Evolutionary conservation across 2,888 invertebrate species (phyloP).

Genomic region (Toxonevra muliebris): DNA sequence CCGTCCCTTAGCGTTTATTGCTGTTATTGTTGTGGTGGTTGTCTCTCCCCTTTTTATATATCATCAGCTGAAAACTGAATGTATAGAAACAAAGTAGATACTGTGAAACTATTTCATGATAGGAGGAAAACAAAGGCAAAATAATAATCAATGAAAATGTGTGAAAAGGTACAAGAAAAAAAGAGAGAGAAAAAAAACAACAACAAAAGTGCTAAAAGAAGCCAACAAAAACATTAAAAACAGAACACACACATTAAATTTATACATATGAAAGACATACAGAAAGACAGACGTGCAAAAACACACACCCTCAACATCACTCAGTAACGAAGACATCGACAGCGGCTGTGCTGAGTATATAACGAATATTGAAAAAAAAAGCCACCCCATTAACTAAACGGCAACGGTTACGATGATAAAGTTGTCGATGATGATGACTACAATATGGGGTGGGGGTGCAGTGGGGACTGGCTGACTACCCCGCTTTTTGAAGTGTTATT

Average conservation of each 20-base stretch:
- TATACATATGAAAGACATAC: neutral
- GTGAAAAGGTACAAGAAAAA: conserved; percentile 18
- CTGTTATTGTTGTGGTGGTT: neutral
- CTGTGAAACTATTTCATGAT: conserved; percentile 26
- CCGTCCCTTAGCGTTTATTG: conserved; percentile 16
- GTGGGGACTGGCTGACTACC: neutral
- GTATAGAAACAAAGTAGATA: conserved; percentile 5
- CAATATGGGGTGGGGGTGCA: neutral
- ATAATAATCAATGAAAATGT: conserved; percentile 45
- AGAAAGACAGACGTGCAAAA: neutral
- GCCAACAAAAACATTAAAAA: conserved; percentile 49
- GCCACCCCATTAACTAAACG: neutral
- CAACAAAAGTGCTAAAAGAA: conserved; percentile 47
- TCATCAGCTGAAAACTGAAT: neutral
- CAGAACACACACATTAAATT: no score
- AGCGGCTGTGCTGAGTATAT: neutral
- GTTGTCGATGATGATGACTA: no score
- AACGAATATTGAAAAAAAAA: neutral
- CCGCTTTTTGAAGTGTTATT: neutral
- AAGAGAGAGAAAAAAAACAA: conserved; percentile 13
- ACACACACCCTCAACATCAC: neutral
- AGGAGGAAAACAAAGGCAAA: conserved; percentile 18
- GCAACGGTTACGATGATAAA: neutral
- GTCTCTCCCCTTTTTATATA: neutral
- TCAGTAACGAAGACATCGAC: neutral